phyloP scores from a whole-genome alignment of 1,140 invertebrate genomes.

The Leptinotarsa texana region DNA sequence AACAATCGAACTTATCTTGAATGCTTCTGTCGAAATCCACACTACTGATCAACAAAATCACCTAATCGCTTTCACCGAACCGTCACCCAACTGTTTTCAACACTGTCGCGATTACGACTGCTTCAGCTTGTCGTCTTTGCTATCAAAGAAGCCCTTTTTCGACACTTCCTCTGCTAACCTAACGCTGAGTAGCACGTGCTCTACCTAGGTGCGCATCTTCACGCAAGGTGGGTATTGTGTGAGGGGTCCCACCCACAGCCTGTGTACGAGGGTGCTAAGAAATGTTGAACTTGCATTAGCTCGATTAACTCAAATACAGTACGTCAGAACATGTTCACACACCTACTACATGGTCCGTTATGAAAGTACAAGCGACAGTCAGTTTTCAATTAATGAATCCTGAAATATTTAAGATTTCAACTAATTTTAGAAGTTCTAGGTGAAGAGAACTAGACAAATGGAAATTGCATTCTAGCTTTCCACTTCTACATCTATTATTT shows the following conservation, averaged over 20 bases:
- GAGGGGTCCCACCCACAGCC: neutral
- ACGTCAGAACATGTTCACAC: too few relatives aligned
- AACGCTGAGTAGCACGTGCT: neutral
- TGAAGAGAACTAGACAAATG: too few relatives aligned
- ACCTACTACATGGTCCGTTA: too few relatives aligned
- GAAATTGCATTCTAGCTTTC: too few relatives aligned
- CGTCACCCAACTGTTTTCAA: conserved; percentile 5
- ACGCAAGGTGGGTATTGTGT: conserved; percentile 2
- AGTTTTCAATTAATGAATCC: too few relatives aligned
- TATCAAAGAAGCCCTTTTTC: neutral
- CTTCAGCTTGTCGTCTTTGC: neutral
- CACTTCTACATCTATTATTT: too few relatives aligned
- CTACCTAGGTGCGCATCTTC: conserved; percentile 1
- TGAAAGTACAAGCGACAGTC: too few relatives aligned
- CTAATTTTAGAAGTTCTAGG: too few relatives aligned
- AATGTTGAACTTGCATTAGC: too few relatives aligned
- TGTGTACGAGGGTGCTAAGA: neutral
- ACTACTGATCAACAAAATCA: neutral
- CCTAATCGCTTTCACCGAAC: neutral
- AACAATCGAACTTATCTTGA: too few relatives aligned
- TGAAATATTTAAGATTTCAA: too few relatives aligned
- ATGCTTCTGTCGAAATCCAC: neutral
- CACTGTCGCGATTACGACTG: conserved; percentile 2
- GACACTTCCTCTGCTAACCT: neutral
- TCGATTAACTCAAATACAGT: too few relatives aligned